Evolutionary conservation across 2,888 invertebrate genomes (phyloP).

Genomic region (Hipparchia sbordonii): DNA sequence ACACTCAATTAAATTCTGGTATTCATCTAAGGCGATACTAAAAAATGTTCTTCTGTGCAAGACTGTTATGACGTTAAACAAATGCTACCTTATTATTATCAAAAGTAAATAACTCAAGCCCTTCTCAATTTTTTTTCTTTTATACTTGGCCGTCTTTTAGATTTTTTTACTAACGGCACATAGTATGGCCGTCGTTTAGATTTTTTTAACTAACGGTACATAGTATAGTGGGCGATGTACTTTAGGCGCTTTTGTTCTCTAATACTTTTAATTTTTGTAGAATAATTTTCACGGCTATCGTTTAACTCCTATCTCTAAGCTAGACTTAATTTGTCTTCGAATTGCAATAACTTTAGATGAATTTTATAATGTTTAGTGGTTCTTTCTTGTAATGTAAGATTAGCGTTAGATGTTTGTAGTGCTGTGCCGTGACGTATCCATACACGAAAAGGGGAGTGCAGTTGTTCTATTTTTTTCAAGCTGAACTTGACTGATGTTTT

Average conservation of each 20-base stretch:
- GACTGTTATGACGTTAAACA: too few relatives aligned
- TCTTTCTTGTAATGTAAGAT: not conserved
- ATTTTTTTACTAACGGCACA: too few relatives aligned
- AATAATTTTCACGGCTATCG: constrained; percentile 11
- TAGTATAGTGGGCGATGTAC: not conserved
- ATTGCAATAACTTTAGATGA: constrained; percentile 20
- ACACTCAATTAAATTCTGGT: too few relatives aligned
- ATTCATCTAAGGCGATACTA: too few relatives aligned
- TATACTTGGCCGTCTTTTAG: not conserved
- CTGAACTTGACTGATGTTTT: too few relatives aligned
- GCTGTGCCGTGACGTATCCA: not conserved
- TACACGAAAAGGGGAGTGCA: not conserved
- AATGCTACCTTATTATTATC: too few relatives aligned
- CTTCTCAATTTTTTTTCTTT: not conserved
- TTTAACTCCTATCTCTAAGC: constrained; percentile 1
- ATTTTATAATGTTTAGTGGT: constrained; percentile 7
- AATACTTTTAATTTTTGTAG: constrained; percentile 16
- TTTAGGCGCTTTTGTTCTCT: constrained; percentile 20
- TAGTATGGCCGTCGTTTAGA: not conserved
- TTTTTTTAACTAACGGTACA: not conserved
- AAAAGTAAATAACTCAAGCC: too few relatives aligned
- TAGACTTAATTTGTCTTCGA: constrained; percentile 7
- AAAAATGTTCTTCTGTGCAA: too few relatives aligned
- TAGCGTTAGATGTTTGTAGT: not conserved
- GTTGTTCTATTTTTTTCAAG: not conserved